phyloP scores from a whole-genome alignment of 2,797 vertebrate genomes.

The Brachymystax lenok region DNA sequence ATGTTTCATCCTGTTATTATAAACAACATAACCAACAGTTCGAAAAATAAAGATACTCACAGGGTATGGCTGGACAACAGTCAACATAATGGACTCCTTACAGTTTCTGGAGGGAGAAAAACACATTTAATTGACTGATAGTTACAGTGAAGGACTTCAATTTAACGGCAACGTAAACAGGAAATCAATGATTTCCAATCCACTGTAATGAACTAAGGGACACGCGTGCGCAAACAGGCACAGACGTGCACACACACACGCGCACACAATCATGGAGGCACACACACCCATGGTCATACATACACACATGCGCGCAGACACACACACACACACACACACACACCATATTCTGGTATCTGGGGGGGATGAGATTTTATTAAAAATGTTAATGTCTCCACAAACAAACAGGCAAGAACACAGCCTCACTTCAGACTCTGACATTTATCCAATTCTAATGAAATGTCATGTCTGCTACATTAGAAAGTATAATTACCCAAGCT shows the following conservation, averaged over 20 bases:
- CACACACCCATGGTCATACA: not conserved
- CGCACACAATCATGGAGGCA: constrained; percentile 15
- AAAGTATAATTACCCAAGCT: not conserved
- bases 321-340: not conserved
- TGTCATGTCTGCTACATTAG: constrained; percentile 15
- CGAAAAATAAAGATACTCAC: constrained; percentile 78
- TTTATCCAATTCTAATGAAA: constrained; percentile 24
- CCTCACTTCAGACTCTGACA: constrained; percentile 5
- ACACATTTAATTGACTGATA: constrained; percentile 11
- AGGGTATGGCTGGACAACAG: constrained; percentile 92
- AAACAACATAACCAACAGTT: not conserved
- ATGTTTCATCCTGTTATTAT: not conserved
- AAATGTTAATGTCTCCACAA: not conserved
- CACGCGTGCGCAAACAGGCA: not conserved
- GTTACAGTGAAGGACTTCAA: not conserved
- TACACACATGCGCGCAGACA: not conserved
- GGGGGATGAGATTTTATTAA: not conserved
- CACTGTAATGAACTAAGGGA: constrained; percentile 31
- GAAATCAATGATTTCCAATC: constrained; percentile 28
- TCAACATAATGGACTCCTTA: constrained; percentile 94
- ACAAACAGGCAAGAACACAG: not conserved
- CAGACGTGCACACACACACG: not conserved
- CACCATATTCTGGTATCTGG: not conserved
- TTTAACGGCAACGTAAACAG: constrained; percentile 12
- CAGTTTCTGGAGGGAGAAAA: constrained; percentile 84